Conservation (phyloP, 1,140 invertebrate species). For the Pinna nobilis region DNA sequence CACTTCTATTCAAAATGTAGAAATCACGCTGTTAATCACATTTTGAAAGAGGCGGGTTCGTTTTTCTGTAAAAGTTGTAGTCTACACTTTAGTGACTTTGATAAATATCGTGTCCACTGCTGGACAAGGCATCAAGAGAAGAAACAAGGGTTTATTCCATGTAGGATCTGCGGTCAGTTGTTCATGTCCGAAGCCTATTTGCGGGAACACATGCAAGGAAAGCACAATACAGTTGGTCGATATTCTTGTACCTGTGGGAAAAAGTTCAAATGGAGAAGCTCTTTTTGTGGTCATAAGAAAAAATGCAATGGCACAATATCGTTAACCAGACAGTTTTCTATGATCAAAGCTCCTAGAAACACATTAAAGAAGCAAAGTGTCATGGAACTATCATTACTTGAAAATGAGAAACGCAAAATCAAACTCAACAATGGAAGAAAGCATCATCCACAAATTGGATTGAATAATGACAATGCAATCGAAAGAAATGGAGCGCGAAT, state of each 20-base stretch:
- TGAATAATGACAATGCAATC: neutral
- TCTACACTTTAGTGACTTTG: neutral
- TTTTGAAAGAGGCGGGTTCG: neutral
- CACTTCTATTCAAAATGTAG: neutral
- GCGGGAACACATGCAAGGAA: slow-evolving; percentile 26
- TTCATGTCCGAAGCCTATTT: slow-evolving; percentile 23
- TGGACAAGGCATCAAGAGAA: neutral
- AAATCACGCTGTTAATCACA: neutral
- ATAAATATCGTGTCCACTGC: neutral
- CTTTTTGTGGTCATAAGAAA: slow-evolving; percentile 16
- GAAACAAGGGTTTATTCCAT: slow-evolving; percentile 14
- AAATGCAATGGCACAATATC: slow-evolving; percentile 24
- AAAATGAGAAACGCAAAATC: neutral
- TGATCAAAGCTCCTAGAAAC: neutral
- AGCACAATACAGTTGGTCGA: slow-evolving; percentile 11
- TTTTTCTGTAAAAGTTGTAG: neutral
- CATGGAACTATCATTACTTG: neutral
- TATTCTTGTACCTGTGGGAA: slow-evolving; percentile 27
- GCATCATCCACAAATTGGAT: neutral
- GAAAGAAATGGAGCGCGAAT: slow-evolving; percentile 3
- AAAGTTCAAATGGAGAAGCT: slow-evolving; percentile 32
- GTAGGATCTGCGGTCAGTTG: slow-evolving; percentile 22
- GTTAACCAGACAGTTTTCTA: neutral
- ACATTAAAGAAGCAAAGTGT: neutral
- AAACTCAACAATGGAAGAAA: neutral